phyloP scores from a whole-genome alignment of 2,797 vertebrate genomes.

The Muscicapa comitata region DNA sequence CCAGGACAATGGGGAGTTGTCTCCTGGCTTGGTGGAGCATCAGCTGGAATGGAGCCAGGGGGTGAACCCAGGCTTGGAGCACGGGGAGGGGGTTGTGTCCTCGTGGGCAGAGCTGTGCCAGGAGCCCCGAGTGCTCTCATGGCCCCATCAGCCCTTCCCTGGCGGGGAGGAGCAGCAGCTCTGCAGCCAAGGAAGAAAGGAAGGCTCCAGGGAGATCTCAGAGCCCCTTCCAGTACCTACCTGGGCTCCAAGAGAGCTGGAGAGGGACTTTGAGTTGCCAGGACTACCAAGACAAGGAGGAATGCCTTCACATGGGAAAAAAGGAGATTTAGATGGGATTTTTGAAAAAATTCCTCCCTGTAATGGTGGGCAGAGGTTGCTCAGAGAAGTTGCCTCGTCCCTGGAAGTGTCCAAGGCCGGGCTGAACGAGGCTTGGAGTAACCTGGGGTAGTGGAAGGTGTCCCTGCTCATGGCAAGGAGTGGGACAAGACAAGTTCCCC shows the following conservation, averaged over 20 bases:
- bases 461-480: no score
- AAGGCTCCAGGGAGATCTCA: not conserved
- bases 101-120: not conserved
- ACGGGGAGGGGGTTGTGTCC: not conserved
- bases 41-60: not conserved
- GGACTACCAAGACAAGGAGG: no score
- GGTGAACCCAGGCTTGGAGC: not conserved
- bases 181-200: not conserved
- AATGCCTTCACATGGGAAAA: not conserved
- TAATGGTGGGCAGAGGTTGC: not conserved
- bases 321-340: not conserved
- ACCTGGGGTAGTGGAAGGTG: not conserved
- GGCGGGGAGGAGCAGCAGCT: not conserved
- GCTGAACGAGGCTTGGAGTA: not conserved
- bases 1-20: not conserved
- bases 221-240: not conserved
- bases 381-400: not conserved
- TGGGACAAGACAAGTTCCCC: accelerated
- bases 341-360: not conserved
- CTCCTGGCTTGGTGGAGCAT: not conserved
- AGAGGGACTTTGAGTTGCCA: not conserved
- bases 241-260: not conserved
- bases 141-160: not conserved
- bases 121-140: not conserved
- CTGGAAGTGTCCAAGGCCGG: not conserved